Conservation (phyloP, 1,140 invertebrate genomes). For the Neodiprion fabricii region DNA sequence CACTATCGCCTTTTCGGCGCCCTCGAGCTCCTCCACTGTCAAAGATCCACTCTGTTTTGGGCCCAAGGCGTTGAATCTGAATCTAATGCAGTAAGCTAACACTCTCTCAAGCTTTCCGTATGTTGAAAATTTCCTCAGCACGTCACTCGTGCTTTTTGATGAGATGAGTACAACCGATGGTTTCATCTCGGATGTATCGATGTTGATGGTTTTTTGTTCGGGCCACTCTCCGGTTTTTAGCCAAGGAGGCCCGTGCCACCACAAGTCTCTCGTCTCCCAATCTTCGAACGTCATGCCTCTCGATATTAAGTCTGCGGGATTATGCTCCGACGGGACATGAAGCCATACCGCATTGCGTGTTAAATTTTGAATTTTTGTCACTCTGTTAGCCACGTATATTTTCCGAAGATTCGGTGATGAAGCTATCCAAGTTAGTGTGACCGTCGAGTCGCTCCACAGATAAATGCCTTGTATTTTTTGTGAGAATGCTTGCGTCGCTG, state of each 20-base stretch:
- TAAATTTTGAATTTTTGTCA: slow-evolving; percentile 23
- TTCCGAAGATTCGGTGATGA: slow-evolving; percentile 42
- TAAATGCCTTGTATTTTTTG: slow-evolving; percentile 32
- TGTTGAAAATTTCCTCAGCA: background rate
- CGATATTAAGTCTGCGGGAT: slow-evolving; percentile 46
- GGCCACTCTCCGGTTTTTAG: background rate
- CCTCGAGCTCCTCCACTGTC: background rate
- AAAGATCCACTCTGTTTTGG: background rate
- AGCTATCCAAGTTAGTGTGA: slow-evolving; percentile 49
- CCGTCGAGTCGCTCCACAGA: slow-evolving; percentile 53
- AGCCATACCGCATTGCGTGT: slow-evolving; percentile 38
- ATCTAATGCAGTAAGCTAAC: slow-evolving; percentile 17
- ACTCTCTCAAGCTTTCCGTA: slow-evolving; percentile 16
- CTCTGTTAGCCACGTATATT: slow-evolving; percentile 42
- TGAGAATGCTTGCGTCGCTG: slow-evolving; percentile 33
- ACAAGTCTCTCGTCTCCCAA: slow-evolving; percentile 19
- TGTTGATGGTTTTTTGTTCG: slow-evolving; percentile 6
- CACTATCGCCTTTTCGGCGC: slow-evolving; percentile 8
- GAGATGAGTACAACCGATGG: background rate
- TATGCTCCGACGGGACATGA: slow-evolving; percentile 48
- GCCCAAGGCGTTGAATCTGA: background rate
- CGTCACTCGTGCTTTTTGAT: background rate
- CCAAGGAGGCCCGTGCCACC: slow-evolving; percentile 34
- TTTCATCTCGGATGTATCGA: slow-evolving; percentile 3
- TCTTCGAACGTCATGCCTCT: slow-evolving; percentile 23